Conservation (phyloP, 1,140 invertebrate species). For the Ridgeia piscesae region DNA sequence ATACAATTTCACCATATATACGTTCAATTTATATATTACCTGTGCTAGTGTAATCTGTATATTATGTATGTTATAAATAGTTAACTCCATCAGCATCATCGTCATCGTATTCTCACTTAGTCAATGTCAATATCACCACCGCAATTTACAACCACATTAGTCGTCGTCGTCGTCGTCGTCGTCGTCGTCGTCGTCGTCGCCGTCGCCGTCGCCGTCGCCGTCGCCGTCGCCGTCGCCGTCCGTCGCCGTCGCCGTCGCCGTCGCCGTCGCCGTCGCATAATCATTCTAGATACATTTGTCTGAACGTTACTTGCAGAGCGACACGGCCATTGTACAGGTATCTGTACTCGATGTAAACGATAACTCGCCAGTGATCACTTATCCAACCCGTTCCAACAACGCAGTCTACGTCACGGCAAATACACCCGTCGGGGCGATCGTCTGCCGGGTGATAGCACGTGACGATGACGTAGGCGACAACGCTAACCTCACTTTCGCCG, state of each 20-base stretch:
- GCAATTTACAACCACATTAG: no score
- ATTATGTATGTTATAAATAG: neutral
- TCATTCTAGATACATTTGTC: no score
- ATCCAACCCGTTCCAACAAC: slow-evolving; percentile 24
- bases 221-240: no score
- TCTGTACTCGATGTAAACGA: slow-evolving; percentile 29
- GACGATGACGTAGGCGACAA: slow-evolving; percentile 27
- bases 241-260: no score
- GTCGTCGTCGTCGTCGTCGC: neutral
- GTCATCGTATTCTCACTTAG: neutral
- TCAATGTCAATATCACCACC: no score
- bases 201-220: neutral
- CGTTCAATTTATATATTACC: no score
- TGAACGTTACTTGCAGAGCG: neutral
- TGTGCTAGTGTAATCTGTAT: neutral
- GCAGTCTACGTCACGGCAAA: slow-evolving; percentile 18
- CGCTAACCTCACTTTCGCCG: slow-evolving; percentile 13
- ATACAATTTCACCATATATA: no score
- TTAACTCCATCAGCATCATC: neutral
- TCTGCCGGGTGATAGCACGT: slow-evolving; percentile 21
- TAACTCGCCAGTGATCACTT: slow-evolving; percentile 27
- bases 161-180: neutral
- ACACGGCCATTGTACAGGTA: slow-evolving; percentile 22
- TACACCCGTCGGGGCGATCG: neutral
- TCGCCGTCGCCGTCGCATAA: no score